Conservation (phyloP, 2,888 invertebrate species). For the Agonopterix subpropinquella region DNA sequence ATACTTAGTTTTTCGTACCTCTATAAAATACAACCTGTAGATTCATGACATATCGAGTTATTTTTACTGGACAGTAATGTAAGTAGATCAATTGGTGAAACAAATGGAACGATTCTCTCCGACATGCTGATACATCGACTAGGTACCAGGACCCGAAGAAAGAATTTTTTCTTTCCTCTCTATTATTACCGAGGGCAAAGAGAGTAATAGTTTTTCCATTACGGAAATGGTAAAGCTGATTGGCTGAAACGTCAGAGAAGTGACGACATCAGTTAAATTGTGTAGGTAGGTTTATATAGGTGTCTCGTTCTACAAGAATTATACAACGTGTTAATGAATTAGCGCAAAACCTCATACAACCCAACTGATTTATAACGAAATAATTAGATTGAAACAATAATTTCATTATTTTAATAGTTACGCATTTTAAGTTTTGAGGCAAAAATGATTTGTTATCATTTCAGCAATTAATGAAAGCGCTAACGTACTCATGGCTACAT, state of each 20-base stretch:
- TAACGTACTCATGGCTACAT: too few relatives aligned
- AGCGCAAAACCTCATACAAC: too few relatives aligned
- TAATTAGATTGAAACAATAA: too few relatives aligned
- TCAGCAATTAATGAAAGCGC: too few relatives aligned
- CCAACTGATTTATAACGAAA: too few relatives aligned
- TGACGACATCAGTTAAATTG: too few relatives aligned
- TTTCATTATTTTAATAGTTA: too few relatives aligned
- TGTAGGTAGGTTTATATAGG: too few relatives aligned
- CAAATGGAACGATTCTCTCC: slow-evolving; percentile 36
- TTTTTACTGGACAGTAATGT: neutral
- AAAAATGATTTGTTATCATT: too few relatives aligned
- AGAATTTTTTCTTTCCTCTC: slow-evolving; percentile 26
- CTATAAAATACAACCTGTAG: neutral
- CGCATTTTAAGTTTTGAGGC: too few relatives aligned
- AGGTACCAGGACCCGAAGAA: slow-evolving; percentile 16
- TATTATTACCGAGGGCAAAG: slow-evolving; percentile 28
- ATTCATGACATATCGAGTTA: neutral
- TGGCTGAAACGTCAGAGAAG: slow-evolving; percentile 20
- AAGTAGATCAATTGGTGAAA: slow-evolving; percentile 31
- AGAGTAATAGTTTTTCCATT: slow-evolving; percentile 49
- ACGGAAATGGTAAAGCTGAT: slow-evolving; percentile 31
- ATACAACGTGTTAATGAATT: too few relatives aligned
- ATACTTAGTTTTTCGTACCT: neutral
- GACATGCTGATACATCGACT: slow-evolving; percentile 34
- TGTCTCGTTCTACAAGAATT: too few relatives aligned